Percentiles rank a stretch among this genome's conserved stretches.
Evolutionary conservation across 2,888 invertebrate species (phyloP).

Genomic region (Trypoxylon attenuatum): DNA sequence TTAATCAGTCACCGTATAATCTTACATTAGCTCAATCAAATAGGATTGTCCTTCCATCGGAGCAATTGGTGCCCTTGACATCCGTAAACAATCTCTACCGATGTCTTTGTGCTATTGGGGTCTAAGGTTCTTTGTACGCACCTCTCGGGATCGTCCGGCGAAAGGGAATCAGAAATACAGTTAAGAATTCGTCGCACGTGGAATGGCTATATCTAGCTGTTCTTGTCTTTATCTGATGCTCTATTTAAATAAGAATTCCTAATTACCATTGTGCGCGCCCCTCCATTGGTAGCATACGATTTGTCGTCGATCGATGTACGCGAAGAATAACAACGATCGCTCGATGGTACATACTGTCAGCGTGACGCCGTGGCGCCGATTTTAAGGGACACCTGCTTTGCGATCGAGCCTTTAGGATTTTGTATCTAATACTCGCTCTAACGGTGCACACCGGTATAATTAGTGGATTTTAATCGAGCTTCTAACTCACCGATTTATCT

Average conservation of each 20-base stretch:
- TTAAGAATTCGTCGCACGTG: conserved; percentile 64
- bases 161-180: conserved; percentile 42
- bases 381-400: conserved; percentile 21
- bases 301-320: conserved; percentile 19
- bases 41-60: conserved; percentile 2
- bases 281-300: conserved; percentile 24
- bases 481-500: not conserved
- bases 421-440: conserved; percentile 11
- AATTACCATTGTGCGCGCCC: conserved; percentile 59
- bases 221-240: conserved; percentile 63
- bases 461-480: not conserved
- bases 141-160: not conserved
- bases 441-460: conserved; percentile 16
- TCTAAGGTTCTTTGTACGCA: conserved; percentile 4
- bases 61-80: not conserved
- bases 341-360: not conserved
- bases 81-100: not conserved
- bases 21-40: conserved; percentile 15
- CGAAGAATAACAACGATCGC: conserved; percentile 30
- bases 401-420: not conserved
- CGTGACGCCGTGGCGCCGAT: not conserved
- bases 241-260: conserved; percentile 64
- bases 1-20: not conserved
- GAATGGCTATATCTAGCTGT: conserved; percentile 58
- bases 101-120: conserved; percentile 8